Evolutionary conservation across 2,888 invertebrate species (phyloP).

Genomic region (Cephus spinipes): DNA sequence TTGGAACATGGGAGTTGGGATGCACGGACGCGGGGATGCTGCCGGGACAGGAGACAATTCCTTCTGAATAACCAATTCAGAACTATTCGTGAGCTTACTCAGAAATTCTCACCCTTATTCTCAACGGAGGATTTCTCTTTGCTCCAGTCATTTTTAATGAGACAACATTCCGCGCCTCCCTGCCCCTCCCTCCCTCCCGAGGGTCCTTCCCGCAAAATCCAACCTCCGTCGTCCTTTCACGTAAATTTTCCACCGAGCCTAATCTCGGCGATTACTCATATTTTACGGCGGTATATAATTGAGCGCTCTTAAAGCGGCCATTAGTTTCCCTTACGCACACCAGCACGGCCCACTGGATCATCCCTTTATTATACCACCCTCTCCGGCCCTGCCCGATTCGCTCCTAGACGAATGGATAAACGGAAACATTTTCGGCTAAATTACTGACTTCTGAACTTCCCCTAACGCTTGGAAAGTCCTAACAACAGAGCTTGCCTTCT

Average conservation of each 20-base stretch:
- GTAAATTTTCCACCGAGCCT: slow-evolving; percentile 46
- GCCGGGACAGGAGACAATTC: neutral
- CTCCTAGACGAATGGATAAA: neutral
- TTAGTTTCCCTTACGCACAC: slow-evolving; percentile 48
- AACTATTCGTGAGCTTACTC: neutral
- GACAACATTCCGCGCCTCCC: neutral
- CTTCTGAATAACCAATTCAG: neutral
- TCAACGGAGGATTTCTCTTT: neutral
- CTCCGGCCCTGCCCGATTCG: neutral
- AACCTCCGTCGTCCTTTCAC: neutral
- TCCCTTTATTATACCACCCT: neutral
- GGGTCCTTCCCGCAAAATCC: neutral
- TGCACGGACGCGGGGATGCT: neutral
- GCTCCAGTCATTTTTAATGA: neutral
- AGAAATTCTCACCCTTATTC: neutral
- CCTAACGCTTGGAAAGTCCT: slow-evolving; percentile 29
- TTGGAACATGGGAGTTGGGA: neutral
- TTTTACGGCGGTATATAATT: slow-evolving; percentile 59
- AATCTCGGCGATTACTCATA: slow-evolving; percentile 58
- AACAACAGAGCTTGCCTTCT: slow-evolving; percentile 34
- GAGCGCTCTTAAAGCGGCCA: slow-evolving; percentile 58
- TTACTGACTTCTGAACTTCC: slow-evolving; percentile 34
- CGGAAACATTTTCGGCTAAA: slow-evolving; percentile 29
- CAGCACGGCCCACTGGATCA: neutral
- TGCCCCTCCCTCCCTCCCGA: accelerated